Evolutionary conservation across 2,888 invertebrate species (phyloP), one percentile per base, ranked within the genome.

Genomic region (Melolontha melolontha): DNA sequence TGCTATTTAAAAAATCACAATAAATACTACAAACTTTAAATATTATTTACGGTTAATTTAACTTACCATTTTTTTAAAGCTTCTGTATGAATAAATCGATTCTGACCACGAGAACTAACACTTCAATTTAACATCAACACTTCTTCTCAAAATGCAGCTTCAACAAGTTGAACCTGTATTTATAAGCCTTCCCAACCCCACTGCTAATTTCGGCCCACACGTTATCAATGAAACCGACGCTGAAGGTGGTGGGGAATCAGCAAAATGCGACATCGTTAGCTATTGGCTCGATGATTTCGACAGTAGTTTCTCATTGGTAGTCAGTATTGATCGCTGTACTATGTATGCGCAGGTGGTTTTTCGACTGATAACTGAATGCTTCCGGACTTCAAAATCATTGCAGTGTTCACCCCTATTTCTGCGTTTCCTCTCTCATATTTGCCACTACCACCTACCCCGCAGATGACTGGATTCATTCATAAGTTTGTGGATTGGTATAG

Each of bases 221-320:
- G 86, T 86, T 87, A 87, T 89, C 87, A 89, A 89, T 89, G 89
- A 89, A 89, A 85, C 82, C 75, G 72, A 67, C 77, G 77, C 76
- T 75, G 79, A 78, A 80, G 8, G 81, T 81, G 80, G 76, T 69
- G 74, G 73, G 71, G 70, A n/a, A 66, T 69, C 71, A 73, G 75
- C 75, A 74, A 77, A 78, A 75, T 80, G 81, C 80, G 79, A 76
- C 80, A 79, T 72, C 69, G 63, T 64, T 67, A 71, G 71, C 71
- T 66, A 81, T 82, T 82, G 80, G 82, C 69, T 69, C 73, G 69
- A 73, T 73, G 73, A 76, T 77, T 77, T 77, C 77, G 77, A 76
- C 77, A 76, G 77, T 73, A 70, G 27, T 34, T 41, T 55, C 64
- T 68, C 65, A 82, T 82, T 82, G 82, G 83, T 67, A 68, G 75